Evolutionary conservation across 2,888 invertebrate genomes (phyloP), one percentile per base, ranked within the genome.

Genomic region (Sceliomorpha sp.): DNA sequence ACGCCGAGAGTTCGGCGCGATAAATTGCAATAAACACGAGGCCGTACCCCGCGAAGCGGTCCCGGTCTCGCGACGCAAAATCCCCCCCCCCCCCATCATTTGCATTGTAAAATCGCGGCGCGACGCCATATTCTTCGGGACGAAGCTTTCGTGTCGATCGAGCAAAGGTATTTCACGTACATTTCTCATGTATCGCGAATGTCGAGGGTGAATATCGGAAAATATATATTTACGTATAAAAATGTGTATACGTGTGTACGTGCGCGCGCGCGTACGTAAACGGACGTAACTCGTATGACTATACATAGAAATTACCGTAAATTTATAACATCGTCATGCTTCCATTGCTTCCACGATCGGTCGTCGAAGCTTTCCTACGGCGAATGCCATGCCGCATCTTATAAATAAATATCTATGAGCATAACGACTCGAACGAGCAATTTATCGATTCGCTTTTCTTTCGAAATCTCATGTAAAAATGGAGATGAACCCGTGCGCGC

Each of bases 11-110:
- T 39, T 59, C 40, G 58, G 59, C 45, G 26, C 68, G 50, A 68
- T 74, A 70, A 74, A 74, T 74, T 62, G 64, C 47, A 70, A 56
- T 50, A 45, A 63, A 70, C 55, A 67, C 66, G 55, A 56, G 66
- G n/a, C n/a, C n/a, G n/a, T n/a, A n/a, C n/a, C n/a, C n/a, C n/a
- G n/a, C n/a, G n/a, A n/a, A n/a, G n/a, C n/a, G n/a, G n/a, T n/a
- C n/a, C n/a, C n/a, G n/a, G n/a, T n/a, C n/a, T n/a, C n/a, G n/a
- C n/a, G n/a, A n/a, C n/a, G n/a, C n/a, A n/a, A n/a, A n/a, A n/a
- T n/a, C n/a, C n/a, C n/a, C n/a, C n/a, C n/a, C n/a, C n/a, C 58
- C 37, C 70, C 53, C 45, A 47, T 60, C 67, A 62, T 68, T 73
- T 70, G 70, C 64, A 72, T 72, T 64, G 64, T 56, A 56, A 56